These are phyloP conservation scores for Cnemophilus loriae DNA, from an alignment of 2,113 vertebrate species.

Conservation along the genomic window DNA sequence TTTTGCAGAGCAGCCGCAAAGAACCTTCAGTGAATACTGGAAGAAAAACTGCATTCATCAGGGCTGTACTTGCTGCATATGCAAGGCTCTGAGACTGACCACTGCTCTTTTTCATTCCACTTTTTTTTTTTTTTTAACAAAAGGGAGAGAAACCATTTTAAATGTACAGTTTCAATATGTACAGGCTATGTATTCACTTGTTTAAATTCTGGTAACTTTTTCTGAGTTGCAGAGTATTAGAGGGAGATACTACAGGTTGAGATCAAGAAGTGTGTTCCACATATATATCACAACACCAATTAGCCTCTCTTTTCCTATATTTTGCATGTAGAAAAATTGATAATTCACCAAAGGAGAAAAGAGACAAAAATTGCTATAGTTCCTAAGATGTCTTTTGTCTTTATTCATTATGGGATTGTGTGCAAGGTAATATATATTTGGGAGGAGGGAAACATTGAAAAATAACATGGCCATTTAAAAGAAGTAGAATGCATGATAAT, in stretches of 20 bases:
- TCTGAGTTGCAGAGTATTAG: background rate
- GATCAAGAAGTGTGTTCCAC: background rate
- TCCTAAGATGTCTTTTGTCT: background rate
- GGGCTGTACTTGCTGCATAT: background rate
- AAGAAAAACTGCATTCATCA: background rate
- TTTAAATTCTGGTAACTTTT: background rate
- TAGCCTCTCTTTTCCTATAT: background rate
- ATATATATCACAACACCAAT: fast-evolving
- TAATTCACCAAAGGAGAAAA: background rate
- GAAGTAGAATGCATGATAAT: background rate
- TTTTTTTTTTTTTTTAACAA: background rate
- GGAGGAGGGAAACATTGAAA: background rate
- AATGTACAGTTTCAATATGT: background rate
- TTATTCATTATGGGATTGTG: background rate
- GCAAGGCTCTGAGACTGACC: background rate
- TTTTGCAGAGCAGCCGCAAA: background rate
- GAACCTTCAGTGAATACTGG: background rate
- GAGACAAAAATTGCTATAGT: background rate
- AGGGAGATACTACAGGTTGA: background rate
- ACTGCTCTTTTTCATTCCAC: background rate
- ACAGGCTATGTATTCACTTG: background rate
- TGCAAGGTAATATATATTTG: background rate
- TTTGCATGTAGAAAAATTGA: background rate
- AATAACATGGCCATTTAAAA: background rate
- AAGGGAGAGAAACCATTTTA: background rate